phyloP scores from a whole-genome alignment of 2,113 vertebrate species.

The Synodontis membranacea region DNA sequence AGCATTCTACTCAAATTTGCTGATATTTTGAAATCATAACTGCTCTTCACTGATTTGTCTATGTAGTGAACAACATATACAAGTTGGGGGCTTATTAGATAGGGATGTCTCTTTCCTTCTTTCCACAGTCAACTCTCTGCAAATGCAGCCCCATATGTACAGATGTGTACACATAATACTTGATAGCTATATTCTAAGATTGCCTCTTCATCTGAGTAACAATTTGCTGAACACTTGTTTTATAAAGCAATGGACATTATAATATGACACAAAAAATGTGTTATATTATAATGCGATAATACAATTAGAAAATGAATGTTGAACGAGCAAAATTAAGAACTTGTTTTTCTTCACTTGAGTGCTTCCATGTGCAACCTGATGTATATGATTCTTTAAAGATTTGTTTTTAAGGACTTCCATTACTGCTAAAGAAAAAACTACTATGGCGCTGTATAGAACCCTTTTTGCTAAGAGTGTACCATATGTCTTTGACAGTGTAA shows the following conservation, averaged over 20 bases:
- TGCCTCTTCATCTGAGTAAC: not conserved
- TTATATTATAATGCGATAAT: not conserved
- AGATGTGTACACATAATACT: not conserved
- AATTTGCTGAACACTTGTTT: not conserved
- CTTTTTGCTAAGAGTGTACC: conserved; percentile 60
- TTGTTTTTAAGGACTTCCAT: not conserved
- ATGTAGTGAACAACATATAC: not conserved
- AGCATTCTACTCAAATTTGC: not conserved
- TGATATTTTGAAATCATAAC: not conserved
- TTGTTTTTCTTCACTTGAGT: not conserved
- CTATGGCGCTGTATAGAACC: not conserved
- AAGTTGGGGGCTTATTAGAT: not conserved
- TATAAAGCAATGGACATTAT: not conserved
- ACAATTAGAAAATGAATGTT: not conserved
- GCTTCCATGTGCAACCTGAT: not conserved
- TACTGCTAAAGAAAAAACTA: not conserved
- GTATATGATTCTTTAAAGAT: not conserved
- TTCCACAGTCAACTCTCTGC: no score
- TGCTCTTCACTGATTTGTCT: not conserved
- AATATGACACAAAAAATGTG: no score
- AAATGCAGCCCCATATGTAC: not conserved
- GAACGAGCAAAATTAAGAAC: not conserved
- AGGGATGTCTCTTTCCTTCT: not conserved
- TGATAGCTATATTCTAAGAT: not conserved
- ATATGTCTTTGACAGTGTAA: conserved; percentile 87